These are phyloP conservation scores for Synanthedon formicaeformis DNA, from an alignment of 2,888 invertebrate genomes.

Conservation along the genomic window DNA sequence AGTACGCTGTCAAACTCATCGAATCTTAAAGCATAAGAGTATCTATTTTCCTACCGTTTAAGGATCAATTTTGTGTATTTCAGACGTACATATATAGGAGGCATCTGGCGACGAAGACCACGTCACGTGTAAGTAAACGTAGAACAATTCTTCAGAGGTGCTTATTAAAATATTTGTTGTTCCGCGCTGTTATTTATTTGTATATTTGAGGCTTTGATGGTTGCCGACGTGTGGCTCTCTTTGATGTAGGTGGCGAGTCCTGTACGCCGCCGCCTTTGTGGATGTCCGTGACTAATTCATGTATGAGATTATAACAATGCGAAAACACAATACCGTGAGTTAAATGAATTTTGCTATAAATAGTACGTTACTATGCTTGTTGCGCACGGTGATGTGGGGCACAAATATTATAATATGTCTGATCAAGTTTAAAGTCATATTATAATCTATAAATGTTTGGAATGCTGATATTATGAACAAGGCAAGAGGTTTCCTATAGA, in stretches of 20 bases:
- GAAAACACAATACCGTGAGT: slow-evolving; percentile 17
- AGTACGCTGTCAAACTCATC: slow-evolving; percentile 23
- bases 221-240: slow-evolving; percentile 35
- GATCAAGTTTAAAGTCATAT: too few species aligned
- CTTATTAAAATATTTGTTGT: slow-evolving; percentile 71
- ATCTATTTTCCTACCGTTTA: neutral
- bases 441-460: too few species aligned
- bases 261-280: slow-evolving; percentile 34
- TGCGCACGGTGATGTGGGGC: too few species aligned
- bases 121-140: slow-evolving; percentile 54
- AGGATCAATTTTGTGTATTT: neutral
- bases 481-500: too few species aligned
- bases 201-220: slow-evolving; percentile 55
- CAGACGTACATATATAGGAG: slow-evolving; percentile 33
- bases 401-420: too few species aligned
- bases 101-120: slow-evolving; percentile 22
- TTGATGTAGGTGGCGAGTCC: slow-evolving; percentile 29
- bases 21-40: neutral
- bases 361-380: too few species aligned
- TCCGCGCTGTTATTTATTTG: slow-evolving; percentile 63
- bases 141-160: slow-evolving; percentile 60
- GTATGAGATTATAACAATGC: slow-evolving; percentile 53
- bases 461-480: too few species aligned
- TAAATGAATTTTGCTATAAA: neutral
- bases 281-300: slow-evolving; percentile 52